These are phyloP conservation scores for Bruchidius siliquastri DNA, from an alignment of 2,888 invertebrate species.

Conservation along the genomic window DNA sequence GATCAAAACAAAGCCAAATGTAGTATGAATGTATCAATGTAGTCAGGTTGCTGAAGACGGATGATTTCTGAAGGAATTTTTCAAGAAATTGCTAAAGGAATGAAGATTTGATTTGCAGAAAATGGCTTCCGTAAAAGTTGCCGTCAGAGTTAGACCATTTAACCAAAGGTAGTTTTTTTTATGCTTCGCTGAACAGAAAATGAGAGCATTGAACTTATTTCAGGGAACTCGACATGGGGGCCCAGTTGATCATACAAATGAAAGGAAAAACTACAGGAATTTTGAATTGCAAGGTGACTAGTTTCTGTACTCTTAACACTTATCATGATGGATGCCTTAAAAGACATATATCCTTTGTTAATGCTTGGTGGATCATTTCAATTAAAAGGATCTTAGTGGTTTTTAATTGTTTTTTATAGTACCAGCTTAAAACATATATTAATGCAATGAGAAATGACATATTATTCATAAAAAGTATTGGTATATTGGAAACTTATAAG, in stretches of 20 bases:
- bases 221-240: slow-evolving; percentile 81
- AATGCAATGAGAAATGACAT: too few relatives aligned
- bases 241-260: slow-evolving; percentile 81
- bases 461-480: too few relatives aligned
- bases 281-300: slow-evolving; percentile 64
- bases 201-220: slow-evolving; percentile 33
- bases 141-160: slow-evolving; percentile 85
- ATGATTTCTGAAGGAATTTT: background rate
- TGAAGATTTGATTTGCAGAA: slow-evolving; percentile 24
- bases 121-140: slow-evolving; percentile 91
- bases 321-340: too few relatives aligned
- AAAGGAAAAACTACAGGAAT: slow-evolving; percentile 77
- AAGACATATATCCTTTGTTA: too few relatives aligned
- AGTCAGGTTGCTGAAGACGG: too few relatives aligned
- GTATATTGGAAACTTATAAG: too few relatives aligned
- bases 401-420: too few relatives aligned
- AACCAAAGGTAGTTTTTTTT: slow-evolving; percentile 66
- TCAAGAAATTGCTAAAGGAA: background rate
- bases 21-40: too few relatives aligned
- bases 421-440: too few relatives aligned
- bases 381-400: too few relatives aligned
- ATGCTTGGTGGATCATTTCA: too few relatives aligned
- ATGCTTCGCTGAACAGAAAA: slow-evolving; percentile 28
- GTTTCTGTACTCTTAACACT: background rate
- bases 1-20: slow-evolving; percentile 25